phyloP scores from a whole-genome alignment of 2,113 vertebrate species.

The Numida meleagris region DNA sequence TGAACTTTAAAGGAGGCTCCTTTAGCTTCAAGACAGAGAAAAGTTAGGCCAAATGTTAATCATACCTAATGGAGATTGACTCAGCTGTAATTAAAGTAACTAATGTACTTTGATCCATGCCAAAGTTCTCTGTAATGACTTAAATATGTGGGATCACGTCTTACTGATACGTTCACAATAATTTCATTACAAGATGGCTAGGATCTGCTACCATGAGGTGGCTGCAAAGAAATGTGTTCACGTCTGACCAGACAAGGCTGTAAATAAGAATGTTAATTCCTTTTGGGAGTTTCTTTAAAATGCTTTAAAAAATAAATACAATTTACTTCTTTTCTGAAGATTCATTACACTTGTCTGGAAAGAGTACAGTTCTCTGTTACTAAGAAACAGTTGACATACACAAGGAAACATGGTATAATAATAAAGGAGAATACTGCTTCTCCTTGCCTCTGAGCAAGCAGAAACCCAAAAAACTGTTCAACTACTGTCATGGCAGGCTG shows the following conservation, averaged over 20 bases:
- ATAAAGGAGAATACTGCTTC: slow-evolving; percentile 36
- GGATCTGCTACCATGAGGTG: slow-evolving; percentile 40
- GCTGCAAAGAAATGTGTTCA: not conserved
- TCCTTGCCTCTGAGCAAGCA: not conserved
- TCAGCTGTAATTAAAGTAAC: slow-evolving; percentile 62
- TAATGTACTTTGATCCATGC: slow-evolving; percentile 34
- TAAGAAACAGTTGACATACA: slow-evolving; percentile 64
- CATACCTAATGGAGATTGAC: slow-evolving; percentile 37
- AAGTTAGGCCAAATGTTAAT: slow-evolving; percentile 36
- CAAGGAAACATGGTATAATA: slow-evolving; percentile 63
- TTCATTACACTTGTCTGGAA: slow-evolving; percentile 54
- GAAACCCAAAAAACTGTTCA: not conserved
- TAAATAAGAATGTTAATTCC: slow-evolving; percentile 38
- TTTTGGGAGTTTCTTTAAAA: slow-evolving; percentile 44
- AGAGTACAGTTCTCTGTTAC: slow-evolving; percentile 41
- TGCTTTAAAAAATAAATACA: slow-evolving; percentile 13
- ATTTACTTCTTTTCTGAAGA: slow-evolving; percentile 22
- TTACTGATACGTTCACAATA: slow-evolving; percentile 28
- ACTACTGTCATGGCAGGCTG: slow-evolving; percentile 11
- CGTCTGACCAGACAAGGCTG: slow-evolving; percentile 14
- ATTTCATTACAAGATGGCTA: slow-evolving; percentile 42
- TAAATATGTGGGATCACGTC: slow-evolving; percentile 46
- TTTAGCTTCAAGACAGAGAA: slow-evolving; percentile 7
- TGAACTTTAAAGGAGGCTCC: not conserved
- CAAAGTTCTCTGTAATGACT: slow-evolving; percentile 14